Base-by-base conservation (phyloP, 2,888 invertebrate species). In the Agrilus mali region DNA sequence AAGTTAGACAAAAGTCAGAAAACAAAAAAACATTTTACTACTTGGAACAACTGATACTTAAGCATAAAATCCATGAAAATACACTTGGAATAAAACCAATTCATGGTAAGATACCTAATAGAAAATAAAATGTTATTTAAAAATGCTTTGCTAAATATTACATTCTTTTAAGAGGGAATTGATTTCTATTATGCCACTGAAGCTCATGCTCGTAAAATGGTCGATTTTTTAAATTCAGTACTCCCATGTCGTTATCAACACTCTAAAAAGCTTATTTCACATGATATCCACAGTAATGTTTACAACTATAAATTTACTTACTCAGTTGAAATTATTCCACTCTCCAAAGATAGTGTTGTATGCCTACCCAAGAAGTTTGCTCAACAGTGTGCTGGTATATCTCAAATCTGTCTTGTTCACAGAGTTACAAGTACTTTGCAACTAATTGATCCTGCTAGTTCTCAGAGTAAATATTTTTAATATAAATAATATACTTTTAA, bases 11-110 rank as follows among this genome's bases (percentile, higher is more conserved):
- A 59, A 78, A 84, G 45, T 80, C 88, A 0, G 85, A 86, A 53
- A 97, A 96, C 66, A 92, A 94, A 62, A 97, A 96, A 67, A 97
- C 97, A 0, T 87, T 99, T 59, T 97, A 85, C 64, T 98, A 96
- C 61, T 71, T 99, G 58, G 98, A 99, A 63, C 98, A 99, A 64
- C 67, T 97, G 49, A 90, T 99, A 59, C 69, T 99, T 52, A 98
- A 97, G 64, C 89, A 96, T 61, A 88, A 83, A 56, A 94, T 92
- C 0, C 96, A 96, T 67, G 82, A 82, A 53, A 82, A 85, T 58
- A 85, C 92, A 1, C 69, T 90, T 44, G 88, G 87, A n/a, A 90
- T 94, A 43, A 93, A 88, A 66, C 80, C 86, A 33, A 78, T 80
- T 50, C 76, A 81, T 69, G 86, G 87, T 86, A 65, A 60, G 50